Base-by-base conservation (phyloP, 2,888 invertebrate species). In the Thera britannica region DNA sequence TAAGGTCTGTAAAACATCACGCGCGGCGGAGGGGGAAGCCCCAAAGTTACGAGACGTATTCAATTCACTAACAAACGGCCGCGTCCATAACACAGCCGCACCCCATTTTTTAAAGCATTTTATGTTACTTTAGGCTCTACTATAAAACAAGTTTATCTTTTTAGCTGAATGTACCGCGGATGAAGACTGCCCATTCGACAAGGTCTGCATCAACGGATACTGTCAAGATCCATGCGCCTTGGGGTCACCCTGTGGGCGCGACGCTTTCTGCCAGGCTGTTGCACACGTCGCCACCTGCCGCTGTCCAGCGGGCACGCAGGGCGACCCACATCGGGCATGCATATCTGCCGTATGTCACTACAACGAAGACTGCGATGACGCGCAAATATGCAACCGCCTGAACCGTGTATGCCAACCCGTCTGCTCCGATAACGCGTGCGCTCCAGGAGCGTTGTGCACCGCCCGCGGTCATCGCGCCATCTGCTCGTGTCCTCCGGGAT, bases 361-460 rank as follows among this genome's bases (percentile, higher is more conserved):
- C 86, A 97, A 98, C 82, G 97, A 98, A 80, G 98, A 98, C 82
- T 98, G 98, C 77, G 97, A 96, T 46, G 96, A 97, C 78, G 95
- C 97, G 73, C 97, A 98, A 87, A 95, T 97, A 48, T 98, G 98
- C 85, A 97, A 98, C 81, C 94, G 97, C 68, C 92, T 97, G 11
- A 98, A 98, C 83, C 94, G 97, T 75, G 95, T 97, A 0, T 98
- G 98, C 80, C 95, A 97, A 77, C 96, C 97, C 0, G 97, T 96
- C 38, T 98, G 98, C 82, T 96, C 96, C 4, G 96, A 96, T n/a
- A 96, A 96, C 65, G 95, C 96, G 0, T 98, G 98, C 81, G 97
- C 97, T 0, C 94, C 95, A 0, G 95, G 95, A 23, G 98, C 98
- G 2, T 89, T 94, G n/a, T 98, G 98, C 83, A 89, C 95, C 8